These are phyloP conservation scores for Xenopus petersii DNA, from an alignment of 2,797 vertebrate genomes.

Conservation along the genomic window DNA sequence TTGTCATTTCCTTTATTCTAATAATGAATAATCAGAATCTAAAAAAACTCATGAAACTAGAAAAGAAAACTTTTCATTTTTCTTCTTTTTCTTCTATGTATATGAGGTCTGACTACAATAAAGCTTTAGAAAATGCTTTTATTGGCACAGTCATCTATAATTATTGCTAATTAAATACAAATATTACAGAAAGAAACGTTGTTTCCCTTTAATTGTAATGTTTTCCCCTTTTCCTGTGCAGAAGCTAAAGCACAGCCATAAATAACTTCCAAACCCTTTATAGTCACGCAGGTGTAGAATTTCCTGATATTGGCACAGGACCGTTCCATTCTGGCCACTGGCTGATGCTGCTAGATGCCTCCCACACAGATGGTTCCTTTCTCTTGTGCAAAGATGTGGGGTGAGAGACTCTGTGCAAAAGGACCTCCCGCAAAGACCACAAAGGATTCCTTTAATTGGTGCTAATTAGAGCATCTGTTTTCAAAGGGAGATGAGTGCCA, in stretches of 20 bases:
- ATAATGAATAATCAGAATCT: no score
- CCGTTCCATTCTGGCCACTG: background rate
- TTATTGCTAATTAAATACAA: no score
- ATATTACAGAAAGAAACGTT: no score
- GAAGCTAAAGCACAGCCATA: background rate
- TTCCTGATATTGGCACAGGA: slow-evolving; percentile 30
- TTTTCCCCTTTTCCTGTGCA: background rate
- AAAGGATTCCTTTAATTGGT: slow-evolving; percentile 48
- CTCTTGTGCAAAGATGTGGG: background rate
- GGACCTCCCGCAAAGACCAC: slow-evolving; percentile 40
- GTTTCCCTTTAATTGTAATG: background rate
- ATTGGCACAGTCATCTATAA: no score
- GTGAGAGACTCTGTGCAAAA: slow-evolving; percentile 28
- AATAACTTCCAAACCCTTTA: background rate
- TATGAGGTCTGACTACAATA: no score
- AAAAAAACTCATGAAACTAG: no score
- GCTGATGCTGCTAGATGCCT: background rate
- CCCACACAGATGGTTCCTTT: slow-evolving; percentile 3
- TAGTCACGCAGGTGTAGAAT: slow-evolving; percentile 32
- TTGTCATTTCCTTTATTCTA: no score
- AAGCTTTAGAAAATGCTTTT: no score
- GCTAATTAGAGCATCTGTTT: slow-evolving; percentile 47
- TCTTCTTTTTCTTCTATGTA: no score
- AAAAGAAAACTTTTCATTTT: no score
- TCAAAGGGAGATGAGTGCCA: slow-evolving; percentile 41